Evolutionary conservation across 2,113 vertebrate genomes (phyloP).

Genomic region (Leucosticte australis): DNA sequence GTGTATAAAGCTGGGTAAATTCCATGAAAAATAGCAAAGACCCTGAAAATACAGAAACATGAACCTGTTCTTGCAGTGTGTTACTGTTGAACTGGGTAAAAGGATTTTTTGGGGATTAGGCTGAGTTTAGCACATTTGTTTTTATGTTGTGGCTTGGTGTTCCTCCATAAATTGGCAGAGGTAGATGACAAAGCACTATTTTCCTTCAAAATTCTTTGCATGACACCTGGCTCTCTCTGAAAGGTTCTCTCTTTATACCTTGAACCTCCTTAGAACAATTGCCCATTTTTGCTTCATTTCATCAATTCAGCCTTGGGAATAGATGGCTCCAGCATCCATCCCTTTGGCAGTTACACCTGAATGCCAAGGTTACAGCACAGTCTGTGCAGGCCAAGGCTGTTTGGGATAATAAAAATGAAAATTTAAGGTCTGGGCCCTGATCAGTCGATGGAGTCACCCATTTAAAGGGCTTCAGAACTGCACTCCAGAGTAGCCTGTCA

Average conservation of each 20-base stretch:
- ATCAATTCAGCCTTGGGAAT: background rate
- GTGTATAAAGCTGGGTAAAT: background rate
- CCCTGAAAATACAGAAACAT: background rate
- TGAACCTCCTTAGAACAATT: background rate
- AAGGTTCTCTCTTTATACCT: background rate
- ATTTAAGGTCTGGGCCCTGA: background rate
- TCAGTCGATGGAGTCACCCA: background rate
- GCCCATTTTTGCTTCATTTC: background rate
- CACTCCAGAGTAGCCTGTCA: background rate
- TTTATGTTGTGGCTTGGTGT: background rate
- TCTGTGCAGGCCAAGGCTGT: background rate
- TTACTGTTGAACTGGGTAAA: background rate
- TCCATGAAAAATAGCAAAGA: background rate
- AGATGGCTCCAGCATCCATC: background rate
- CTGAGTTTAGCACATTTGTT: background rate
- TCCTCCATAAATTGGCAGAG: background rate
- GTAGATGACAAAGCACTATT: background rate
- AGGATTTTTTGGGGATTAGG: background rate
- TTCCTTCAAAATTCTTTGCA: background rate
- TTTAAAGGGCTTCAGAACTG: background rate
- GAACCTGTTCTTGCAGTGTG: background rate
- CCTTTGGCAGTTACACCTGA: background rate
- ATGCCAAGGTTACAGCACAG: background rate
- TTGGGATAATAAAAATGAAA: background rate
- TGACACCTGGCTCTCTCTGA: background rate